A percentile compares a stretch with the other conserved stretches of the same genome.
These are phyloP conservation scores for Delphinapterus leucas DNA, from an alignment of 2,113 vertebrate species.

Conservation along the genomic window DNA sequence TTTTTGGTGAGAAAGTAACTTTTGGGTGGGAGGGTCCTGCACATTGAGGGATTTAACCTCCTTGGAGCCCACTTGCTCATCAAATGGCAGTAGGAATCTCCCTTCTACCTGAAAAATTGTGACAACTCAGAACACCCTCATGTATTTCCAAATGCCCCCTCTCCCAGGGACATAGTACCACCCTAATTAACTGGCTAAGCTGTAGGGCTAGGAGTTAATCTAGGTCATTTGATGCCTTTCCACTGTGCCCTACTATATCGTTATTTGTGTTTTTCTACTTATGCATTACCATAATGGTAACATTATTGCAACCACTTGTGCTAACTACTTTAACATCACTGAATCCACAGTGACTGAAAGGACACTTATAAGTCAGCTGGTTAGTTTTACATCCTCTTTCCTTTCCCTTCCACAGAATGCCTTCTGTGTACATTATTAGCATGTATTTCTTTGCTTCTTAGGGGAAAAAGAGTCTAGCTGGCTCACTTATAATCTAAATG, in stretches of 20 bases:
- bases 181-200: background rate
- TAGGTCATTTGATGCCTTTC: background rate
- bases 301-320: background rate
- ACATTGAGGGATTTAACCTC: background rate
- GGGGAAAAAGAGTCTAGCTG: background rate
- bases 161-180: background rate
- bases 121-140: background rate
- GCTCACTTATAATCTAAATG: background rate
- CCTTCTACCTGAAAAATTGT: background rate
- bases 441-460: slow-evolving; percentile 17
- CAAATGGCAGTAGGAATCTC: background rate
- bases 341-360: background rate
- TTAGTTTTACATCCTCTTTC: background rate
- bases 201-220: background rate
- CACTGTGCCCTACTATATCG: background rate
- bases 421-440: background rate
- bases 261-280: background rate
- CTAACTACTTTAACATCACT: background rate
- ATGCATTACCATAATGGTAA: background rate
- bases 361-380: background rate
- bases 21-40: background rate
- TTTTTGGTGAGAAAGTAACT: background rate
- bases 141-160: background rate
- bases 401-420: background rate
- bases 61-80: background rate